These are phyloP conservation scores for Macrosoma leucophasiata DNA, from an alignment of 2,888 invertebrate genomes.

Conservation along the genomic window DNA sequence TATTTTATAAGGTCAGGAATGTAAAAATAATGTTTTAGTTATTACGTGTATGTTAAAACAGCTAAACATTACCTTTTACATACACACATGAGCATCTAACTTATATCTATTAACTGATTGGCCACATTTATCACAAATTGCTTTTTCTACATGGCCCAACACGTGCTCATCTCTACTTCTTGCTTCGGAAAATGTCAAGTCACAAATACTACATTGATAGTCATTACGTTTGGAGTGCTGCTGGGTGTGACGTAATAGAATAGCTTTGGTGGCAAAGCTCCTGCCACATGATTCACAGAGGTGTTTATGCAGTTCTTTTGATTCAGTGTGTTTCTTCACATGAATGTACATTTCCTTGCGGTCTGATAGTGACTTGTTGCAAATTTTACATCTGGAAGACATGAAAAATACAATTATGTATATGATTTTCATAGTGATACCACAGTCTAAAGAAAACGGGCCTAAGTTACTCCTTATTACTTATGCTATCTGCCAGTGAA, in stretches of 20 bases:
- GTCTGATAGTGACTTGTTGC: conserved; percentile 71
- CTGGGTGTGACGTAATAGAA: conserved; percentile 45
- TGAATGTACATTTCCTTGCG: conserved; percentile 76
- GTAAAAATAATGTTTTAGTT: too few species aligned
- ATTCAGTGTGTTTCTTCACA: conserved; percentile 66
- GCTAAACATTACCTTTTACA: too few species aligned
- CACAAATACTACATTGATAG: conserved; percentile 42
- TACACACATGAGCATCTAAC: conserved; percentile 41
- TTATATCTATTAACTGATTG: conserved; percentile 39
- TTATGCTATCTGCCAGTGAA: too few species aligned
- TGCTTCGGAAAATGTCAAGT: conserved; percentile 34
- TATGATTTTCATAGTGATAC: too few species aligned
- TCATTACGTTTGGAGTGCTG: conserved; percentile 34
- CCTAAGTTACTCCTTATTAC: too few species aligned
- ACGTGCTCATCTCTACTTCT: conserved; percentile 40
- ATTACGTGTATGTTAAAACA: too few species aligned
- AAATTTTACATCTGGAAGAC: conserved; percentile 73
- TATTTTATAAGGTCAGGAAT: too few species aligned
- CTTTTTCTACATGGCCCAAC: conserved; percentile 40
- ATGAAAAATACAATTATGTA: too few species aligned
- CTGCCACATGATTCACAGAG: conserved; percentile 63
- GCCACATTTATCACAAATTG: conserved; percentile 64
- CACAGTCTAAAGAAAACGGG: too few species aligned
- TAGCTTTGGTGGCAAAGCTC: conserved; percentile 50
- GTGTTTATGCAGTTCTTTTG: conserved; percentile 38